Evolutionary conservation across 2,888 invertebrate genomes (phyloP).

Genomic region (Caenorhabditis virilis): DNA sequence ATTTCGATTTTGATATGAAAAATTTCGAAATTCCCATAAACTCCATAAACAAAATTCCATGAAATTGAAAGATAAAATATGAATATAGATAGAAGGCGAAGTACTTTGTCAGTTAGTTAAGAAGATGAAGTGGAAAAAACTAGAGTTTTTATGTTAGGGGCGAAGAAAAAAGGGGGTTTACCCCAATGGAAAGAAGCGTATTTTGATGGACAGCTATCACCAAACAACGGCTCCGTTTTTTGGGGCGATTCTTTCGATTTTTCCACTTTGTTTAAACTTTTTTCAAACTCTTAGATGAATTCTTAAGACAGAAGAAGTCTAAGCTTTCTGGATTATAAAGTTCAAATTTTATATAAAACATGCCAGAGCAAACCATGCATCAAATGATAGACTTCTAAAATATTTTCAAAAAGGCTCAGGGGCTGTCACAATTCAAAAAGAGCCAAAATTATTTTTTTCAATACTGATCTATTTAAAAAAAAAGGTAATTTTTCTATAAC

Average conservation of each 20-base stretch:
- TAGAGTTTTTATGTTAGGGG: not conserved
- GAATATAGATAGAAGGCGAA: not conserved
- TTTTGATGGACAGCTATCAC: conserved; percentile 38
- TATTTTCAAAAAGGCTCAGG: no score
- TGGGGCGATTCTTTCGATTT: no score
- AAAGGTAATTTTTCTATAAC: not conserved
- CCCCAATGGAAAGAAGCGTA: no score
- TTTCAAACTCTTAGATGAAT: not conserved
- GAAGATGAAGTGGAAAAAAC: conserved; percentile 1
- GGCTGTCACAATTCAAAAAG: no score
- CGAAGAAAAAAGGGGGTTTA: no score
- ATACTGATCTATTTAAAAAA: not conserved
- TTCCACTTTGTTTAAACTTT: no score
- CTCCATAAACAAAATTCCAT: no score
- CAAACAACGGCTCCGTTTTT: not conserved
- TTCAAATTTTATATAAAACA: not conserved
- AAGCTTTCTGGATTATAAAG: not conserved
- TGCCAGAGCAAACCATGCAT: not conserved
- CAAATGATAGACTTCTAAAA: no score
- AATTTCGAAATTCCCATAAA: conserved; percentile 38
- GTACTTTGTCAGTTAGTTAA: no score
- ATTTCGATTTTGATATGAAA: conserved; percentile 10
- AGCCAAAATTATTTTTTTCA: not conserved
- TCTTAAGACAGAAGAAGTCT: not conserved
- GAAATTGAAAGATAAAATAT: not conserved